phyloP scores from a whole-genome alignment of 1,140 invertebrate species.

The Oreohelix idahoensis region DNA sequence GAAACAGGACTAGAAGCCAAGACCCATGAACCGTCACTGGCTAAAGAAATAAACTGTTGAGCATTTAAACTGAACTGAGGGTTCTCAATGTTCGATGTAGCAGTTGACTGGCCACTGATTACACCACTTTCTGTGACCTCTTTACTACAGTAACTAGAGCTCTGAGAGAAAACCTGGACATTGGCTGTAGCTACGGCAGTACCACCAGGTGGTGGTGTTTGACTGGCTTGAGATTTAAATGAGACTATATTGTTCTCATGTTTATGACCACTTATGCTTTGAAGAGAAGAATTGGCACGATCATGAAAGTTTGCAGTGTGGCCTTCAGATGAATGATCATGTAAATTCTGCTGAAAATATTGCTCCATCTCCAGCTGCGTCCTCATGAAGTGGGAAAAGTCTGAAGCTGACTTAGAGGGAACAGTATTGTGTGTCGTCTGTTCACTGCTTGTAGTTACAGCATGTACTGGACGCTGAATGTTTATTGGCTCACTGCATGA shows the following conservation, averaged over 20 bases:
- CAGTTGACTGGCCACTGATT: background rate
- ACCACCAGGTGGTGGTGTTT: background rate
- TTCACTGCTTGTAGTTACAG: slow-evolving; percentile 15
- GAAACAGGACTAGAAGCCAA: slow-evolving; percentile 5
- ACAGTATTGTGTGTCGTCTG: slow-evolving; percentile 36
- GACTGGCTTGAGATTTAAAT: background rate
- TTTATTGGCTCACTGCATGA: slow-evolving; percentile 68
- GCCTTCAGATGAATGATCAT: background rate
- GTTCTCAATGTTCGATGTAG: background rate
- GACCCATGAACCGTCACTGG: slow-evolving; percentile 1
- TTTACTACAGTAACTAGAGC: slow-evolving; percentile 17
- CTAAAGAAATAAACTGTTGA: background rate
- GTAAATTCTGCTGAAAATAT: background rate
- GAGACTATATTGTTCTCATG: background rate
- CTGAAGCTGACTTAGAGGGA: slow-evolving; percentile 49
- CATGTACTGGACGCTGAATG: slow-evolving; percentile 45
- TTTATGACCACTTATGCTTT: background rate
- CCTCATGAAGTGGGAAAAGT: slow-evolving; percentile 47
- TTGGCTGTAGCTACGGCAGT: background rate
- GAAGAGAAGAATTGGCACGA: background rate
- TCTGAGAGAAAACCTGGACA: background rate
- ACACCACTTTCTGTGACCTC: background rate
- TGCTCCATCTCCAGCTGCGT: slow-evolving; percentile 24
- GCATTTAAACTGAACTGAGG: background rate
- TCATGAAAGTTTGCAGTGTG: background rate